Evolutionary conservation across 2,888 invertebrate genomes (phyloP).

Genomic region (Acrocyrtus sp.): DNA sequence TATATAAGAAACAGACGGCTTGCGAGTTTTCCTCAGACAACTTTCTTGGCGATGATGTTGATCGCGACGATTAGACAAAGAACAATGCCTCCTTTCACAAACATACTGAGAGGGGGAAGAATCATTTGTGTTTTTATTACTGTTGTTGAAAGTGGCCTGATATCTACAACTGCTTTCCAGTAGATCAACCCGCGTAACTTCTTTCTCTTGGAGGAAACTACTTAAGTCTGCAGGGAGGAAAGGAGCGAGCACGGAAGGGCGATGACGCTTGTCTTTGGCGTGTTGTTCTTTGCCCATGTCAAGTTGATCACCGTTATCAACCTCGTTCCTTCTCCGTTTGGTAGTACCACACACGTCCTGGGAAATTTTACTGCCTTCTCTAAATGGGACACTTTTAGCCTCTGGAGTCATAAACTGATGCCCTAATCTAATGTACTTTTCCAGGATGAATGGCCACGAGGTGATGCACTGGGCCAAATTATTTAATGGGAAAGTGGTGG

Average conservation of each 20-base stretch:
- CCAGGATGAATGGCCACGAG: slow-evolving; percentile 44
- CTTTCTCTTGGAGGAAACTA: slow-evolving; percentile 21
- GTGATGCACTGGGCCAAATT: slow-evolving; percentile 45
- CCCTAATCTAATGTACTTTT: slow-evolving; percentile 45
- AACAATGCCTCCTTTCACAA: too few relatives aligned
- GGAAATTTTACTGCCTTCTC: slow-evolving; percentile 42
- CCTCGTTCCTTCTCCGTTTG: not conserved
- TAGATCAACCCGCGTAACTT: slow-evolving; percentile 29
- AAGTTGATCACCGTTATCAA: slow-evolving; percentile 20
- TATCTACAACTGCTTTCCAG: slow-evolving; percentile 30
- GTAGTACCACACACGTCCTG: slow-evolving; percentile 14
- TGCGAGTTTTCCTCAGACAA: not conserved
- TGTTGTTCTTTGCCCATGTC: slow-evolving; percentile 14
- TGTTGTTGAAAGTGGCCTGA: slow-evolving; percentile 1
- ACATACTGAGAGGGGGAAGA: too few relatives aligned
- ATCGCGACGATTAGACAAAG: too few relatives aligned
- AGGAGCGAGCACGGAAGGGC: not conserved
- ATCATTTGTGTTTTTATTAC: slow-evolving; percentile 27
- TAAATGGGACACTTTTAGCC: slow-evolving; percentile 50
- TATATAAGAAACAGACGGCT: slow-evolving; percentile 15
- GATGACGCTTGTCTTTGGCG: slow-evolving; percentile 25
- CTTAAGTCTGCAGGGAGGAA: slow-evolving; percentile 10
- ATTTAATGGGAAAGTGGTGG: slow-evolving; percentile 25
- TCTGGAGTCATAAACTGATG: slow-evolving; percentile 47
- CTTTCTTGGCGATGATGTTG: not conserved